These are phyloP conservation scores for Labeo rohita DNA, from an alignment of 2,113 vertebrate species.

Conservation along the genomic window DNA sequence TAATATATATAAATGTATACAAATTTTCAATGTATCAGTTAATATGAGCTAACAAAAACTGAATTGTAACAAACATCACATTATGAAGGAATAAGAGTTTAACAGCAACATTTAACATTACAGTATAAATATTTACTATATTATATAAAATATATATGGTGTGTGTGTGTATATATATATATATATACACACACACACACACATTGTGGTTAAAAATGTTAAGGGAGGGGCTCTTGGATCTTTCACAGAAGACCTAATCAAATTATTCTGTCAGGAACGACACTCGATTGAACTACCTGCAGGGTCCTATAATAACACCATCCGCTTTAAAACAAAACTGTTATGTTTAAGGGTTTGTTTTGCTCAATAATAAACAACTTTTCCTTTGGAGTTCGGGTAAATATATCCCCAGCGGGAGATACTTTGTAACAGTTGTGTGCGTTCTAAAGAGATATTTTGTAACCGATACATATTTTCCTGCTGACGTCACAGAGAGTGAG, in stretches of 20 bases:
- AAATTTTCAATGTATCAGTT: background rate
- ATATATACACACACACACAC: too few species aligned
- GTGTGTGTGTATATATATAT: too few species aligned
- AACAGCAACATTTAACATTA: background rate
- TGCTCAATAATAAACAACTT: background rate
- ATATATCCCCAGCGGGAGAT: background rate
- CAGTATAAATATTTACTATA: background rate
- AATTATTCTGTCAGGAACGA: background rate
- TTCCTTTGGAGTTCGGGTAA: background rate
- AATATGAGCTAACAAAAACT: background rate
- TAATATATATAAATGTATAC: background rate
- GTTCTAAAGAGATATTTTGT: background rate
- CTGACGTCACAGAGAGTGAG: constrained; percentile 32
- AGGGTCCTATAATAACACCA: background rate
- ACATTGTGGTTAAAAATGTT: background rate
- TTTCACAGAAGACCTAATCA: background rate
- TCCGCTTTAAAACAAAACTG: background rate
- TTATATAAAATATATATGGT: background rate
- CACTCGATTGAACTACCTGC: background rate
- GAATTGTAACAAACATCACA: background rate
- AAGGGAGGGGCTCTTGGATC: constrained; percentile 3
- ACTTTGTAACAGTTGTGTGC: background rate
- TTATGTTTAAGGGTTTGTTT: background rate
- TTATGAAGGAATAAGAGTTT: background rate
- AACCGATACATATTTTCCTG: constrained; percentile 35